A percentile compares a stretch with the other conserved stretches of the same genome.
phyloP scores from a whole-genome alignment of 2,113 vertebrate genomes.

The Alethe diademata region DNA sequence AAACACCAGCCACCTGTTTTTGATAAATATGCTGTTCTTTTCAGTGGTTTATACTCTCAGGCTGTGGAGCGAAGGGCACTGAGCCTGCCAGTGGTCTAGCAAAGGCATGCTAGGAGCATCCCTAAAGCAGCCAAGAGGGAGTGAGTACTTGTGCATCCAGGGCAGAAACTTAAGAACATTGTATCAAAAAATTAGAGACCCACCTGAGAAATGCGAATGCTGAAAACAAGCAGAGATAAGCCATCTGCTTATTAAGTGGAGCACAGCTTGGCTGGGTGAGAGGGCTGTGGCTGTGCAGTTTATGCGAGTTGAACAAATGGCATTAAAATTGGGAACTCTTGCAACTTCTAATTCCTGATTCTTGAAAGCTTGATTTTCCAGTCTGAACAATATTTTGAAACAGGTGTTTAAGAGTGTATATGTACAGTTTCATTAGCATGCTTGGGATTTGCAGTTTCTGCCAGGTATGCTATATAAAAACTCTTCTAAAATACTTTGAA shows the following conservation, averaged over 20 bases:
- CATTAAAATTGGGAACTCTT: neutral
- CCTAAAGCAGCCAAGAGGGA: neutral
- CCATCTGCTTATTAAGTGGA: neutral
- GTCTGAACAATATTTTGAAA: neutral
- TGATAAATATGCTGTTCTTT: neutral
- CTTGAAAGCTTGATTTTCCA: neutral
- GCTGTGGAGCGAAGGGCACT: neutral
- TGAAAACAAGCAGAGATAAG: neutral
- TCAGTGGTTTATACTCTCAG: neutral
- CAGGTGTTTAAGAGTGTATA: neutral
- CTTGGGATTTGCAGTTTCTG: neutral
- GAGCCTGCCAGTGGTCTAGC: neutral
- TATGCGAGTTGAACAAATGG: neutral
- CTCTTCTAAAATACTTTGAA: neutral
- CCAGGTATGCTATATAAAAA: neutral
- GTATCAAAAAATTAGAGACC: neutral
- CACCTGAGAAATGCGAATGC: neutral
- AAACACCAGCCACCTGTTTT: neutral
- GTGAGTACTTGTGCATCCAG: neutral
- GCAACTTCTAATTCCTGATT: neutral
- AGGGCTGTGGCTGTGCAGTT: neutral
- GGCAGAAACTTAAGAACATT: neutral
- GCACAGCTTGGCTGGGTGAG: neutral
- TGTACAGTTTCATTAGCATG: neutral
- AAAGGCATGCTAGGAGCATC: neutral